Conservation (phyloP, 1,140 invertebrate species). For the Diprion similis region DNA sequence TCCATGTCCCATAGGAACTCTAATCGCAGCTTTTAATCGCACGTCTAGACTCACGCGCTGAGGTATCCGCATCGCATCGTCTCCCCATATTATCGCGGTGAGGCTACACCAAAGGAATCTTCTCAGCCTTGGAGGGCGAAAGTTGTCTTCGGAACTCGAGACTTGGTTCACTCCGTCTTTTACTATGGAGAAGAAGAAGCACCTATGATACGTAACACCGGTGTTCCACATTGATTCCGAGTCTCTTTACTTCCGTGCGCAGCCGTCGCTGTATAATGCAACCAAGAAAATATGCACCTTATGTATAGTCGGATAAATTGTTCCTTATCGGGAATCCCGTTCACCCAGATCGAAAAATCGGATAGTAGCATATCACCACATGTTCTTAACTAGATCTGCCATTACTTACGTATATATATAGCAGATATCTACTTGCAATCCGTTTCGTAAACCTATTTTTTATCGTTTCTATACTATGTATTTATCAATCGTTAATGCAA, state of each 20-base stretch:
- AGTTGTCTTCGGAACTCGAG: conserved; percentile 46
- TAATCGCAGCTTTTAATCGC: not conserved
- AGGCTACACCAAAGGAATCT: conserved; percentile 44
- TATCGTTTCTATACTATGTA: not conserved
- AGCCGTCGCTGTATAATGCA: not conserved
- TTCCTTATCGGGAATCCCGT: conserved; percentile 4
- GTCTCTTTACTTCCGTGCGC: not conserved
- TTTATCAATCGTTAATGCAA: not conserved
- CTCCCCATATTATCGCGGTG: conserved; percentile 30
- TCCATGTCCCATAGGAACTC: too few species aligned
- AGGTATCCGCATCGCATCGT: not conserved
- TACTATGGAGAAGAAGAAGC: too few species aligned
- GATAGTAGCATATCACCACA: not conserved
- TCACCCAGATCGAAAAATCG: too few species aligned
- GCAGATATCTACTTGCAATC: too few species aligned
- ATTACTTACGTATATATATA: too few species aligned
- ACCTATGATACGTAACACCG: not conserved
- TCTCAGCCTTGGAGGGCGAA: conserved; percentile 61
- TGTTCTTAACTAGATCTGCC: conserved; percentile 19
- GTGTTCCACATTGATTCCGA: not conserved
- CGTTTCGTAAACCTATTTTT: not conserved
- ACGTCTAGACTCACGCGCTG: not conserved
- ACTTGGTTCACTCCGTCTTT: not conserved
- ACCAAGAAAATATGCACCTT: not conserved
- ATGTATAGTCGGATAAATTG: conserved; percentile 9